Conservation (phyloP, 1,140 invertebrate genomes). For the Hyposmocoma kahamanoa region DNA sequence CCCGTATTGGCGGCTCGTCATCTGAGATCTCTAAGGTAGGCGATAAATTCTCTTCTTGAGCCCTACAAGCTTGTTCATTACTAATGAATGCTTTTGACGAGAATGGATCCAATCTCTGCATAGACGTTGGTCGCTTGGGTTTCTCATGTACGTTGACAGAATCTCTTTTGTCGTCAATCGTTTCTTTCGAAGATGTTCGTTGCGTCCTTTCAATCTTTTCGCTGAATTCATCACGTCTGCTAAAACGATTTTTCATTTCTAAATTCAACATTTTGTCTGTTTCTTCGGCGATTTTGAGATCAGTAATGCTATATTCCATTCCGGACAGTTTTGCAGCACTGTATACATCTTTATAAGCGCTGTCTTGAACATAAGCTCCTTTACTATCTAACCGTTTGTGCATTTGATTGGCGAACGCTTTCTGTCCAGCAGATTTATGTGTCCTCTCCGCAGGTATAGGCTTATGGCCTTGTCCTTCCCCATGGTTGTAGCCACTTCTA, state of each 20-base stretch:
- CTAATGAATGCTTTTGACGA: constrained; percentile 57
- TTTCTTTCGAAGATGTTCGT: constrained; percentile 50
- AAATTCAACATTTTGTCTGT: constrained; percentile 62
- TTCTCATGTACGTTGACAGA: constrained; percentile 50
- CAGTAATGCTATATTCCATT: constrained; percentile 63
- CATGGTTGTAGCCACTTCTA: constrained; percentile 27
- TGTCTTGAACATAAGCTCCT: constrained; percentile 70
- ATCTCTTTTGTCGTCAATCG: constrained; percentile 49
- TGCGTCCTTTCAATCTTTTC: constrained; percentile 46
- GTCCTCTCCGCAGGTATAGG: constrained; percentile 47
- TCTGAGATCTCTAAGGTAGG: constrained; percentile 40
- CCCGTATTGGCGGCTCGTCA: constrained; percentile 38
- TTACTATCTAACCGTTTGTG: constrained; percentile 71
- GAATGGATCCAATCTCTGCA: constrained; percentile 54
- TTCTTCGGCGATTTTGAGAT: constrained; percentile 70
- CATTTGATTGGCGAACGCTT: constrained; percentile 66
- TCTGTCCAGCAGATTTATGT: constrained; percentile 65
- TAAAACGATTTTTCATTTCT: constrained; percentile 55
- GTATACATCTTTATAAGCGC: constrained; percentile 60
- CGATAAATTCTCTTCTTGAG: constrained; percentile 39
- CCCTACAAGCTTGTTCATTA: constrained; percentile 41
- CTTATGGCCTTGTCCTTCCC: constrained; percentile 45
- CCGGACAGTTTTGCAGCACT: constrained; percentile 59
- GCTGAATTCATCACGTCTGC: constrained; percentile 51
- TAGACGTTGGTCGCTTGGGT: constrained; percentile 49